Conservation (phyloP, 2,113 vertebrate species). For the Amblyopsis rosae region DNA sequence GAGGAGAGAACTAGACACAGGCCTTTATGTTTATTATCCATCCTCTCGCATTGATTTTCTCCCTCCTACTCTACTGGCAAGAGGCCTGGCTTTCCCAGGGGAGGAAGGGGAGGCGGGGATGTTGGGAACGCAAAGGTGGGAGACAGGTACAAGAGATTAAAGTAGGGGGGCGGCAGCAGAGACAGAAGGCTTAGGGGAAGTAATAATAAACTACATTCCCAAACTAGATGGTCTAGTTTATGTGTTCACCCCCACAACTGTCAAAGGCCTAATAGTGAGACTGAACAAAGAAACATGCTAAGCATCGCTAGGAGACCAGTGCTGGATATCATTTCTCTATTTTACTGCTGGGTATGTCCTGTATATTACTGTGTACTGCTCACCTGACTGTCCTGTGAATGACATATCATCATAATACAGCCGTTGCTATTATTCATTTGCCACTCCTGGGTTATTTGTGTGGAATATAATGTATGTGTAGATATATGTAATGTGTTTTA, state of each 20-base stretch:
- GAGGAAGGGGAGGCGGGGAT: background rate
- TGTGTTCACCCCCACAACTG: background rate
- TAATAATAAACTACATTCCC: background rate
- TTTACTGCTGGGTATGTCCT: no score
- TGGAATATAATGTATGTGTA: no score
- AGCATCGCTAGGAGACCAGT: background rate
- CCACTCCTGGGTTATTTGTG: no score
- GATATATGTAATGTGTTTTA: no score
- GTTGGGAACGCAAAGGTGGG: background rate
- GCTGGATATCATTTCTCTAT: no score
- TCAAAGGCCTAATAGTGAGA: background rate
- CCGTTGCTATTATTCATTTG: no score
- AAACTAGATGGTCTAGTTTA: background rate
- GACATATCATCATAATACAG: no score
- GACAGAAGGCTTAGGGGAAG: background rate
- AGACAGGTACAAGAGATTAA: background rate
- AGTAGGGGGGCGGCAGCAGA: background rate
- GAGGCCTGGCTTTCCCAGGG: background rate
- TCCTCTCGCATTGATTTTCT: background rate
- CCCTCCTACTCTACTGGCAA: background rate
- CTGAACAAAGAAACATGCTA: background rate
- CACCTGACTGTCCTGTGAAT: no score
- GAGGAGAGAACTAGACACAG: background rate
- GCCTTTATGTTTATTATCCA: background rate
- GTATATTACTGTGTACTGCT: no score